These are phyloP conservation scores for Leontocebus nigricollis DNA, from an alignment of 2,797 vertebrate species.

Conservation along the genomic window DNA sequence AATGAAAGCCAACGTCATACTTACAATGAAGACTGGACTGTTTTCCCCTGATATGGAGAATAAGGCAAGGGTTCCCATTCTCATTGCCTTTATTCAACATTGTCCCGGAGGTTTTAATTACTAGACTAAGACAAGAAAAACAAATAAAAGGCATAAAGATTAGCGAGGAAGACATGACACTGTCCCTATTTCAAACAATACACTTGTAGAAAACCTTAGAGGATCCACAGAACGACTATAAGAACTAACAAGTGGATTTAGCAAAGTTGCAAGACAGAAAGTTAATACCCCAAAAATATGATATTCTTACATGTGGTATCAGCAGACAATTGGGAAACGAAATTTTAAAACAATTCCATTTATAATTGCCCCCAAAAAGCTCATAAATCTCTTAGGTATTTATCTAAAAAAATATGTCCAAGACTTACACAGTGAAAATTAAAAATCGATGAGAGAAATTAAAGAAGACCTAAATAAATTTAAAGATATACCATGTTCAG, in stretches of 20 bases:
- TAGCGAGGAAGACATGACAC: neutral
- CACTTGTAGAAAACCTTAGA: neutral
- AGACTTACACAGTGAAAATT: slow-evolving; percentile 13
- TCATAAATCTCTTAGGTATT: slow-evolving; percentile 13
- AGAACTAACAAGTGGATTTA: neutral
- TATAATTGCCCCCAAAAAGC: neutral
- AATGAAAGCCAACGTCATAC: neutral
- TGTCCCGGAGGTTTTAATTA: neutral
- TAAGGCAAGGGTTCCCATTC: neutral
- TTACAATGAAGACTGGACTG: neutral
- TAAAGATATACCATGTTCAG: neutral
- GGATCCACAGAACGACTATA: neutral
- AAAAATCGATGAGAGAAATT: slow-evolving; percentile 43
- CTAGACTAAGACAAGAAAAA: neutral
- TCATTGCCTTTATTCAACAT: neutral
- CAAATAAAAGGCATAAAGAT: neutral
- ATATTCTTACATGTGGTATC: neutral
- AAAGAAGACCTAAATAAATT: slow-evolving; percentile 5
- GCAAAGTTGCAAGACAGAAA: neutral
- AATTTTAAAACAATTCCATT: neutral
- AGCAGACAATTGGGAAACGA: neutral
- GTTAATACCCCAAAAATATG: neutral
- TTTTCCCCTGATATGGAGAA: neutral
- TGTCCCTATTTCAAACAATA: neutral
- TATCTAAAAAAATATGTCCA: slow-evolving; percentile 22